These are phyloP conservation scores for Nephotettix cincticeps DNA, from an alignment of 1,140 invertebrate species.

Conservation along the genomic window DNA sequence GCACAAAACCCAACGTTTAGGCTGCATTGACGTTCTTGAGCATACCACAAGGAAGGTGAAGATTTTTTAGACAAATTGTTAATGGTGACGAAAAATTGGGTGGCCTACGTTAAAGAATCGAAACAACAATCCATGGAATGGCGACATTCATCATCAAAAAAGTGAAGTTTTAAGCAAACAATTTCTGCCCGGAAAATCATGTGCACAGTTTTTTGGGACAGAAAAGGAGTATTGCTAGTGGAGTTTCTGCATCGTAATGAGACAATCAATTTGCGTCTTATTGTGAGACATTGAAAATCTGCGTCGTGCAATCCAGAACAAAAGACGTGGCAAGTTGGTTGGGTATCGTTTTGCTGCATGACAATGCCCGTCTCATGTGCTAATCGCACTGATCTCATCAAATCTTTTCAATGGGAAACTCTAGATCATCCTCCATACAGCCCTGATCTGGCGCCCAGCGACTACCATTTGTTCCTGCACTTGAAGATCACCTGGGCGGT, in stretches of 20 bases:
- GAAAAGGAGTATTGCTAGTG: constrained; percentile 38
- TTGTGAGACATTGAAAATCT: constrained; percentile 29
- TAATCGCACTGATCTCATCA: background rate
- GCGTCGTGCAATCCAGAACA: constrained; percentile 27
- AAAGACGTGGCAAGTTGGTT: background rate
- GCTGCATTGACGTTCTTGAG: background rate
- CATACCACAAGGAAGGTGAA: background rate
- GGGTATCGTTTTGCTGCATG: too few relatives aligned
- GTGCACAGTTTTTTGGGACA: constrained; percentile 38
- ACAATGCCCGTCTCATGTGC: background rate
- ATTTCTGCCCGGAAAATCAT: constrained; percentile 32
- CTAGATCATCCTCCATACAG: constrained; percentile 44
- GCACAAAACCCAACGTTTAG: background rate
- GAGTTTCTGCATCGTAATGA: constrained; percentile 38
- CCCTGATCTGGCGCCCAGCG: constrained; percentile 43
- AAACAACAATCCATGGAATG: background rate
- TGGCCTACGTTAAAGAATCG: background rate
- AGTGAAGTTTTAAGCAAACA: background rate
- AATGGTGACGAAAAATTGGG: background rate
- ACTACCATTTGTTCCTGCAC: constrained; percentile 37
- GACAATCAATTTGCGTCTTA: constrained; percentile 39
- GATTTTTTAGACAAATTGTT: background rate
- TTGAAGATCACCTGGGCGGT: background rate
- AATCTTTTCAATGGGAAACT: constrained; percentile 41
- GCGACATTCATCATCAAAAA: background rate